phyloP scores from a whole-genome alignment of 2,113 vertebrate species.

The Pollimyrus isidori region DNA sequence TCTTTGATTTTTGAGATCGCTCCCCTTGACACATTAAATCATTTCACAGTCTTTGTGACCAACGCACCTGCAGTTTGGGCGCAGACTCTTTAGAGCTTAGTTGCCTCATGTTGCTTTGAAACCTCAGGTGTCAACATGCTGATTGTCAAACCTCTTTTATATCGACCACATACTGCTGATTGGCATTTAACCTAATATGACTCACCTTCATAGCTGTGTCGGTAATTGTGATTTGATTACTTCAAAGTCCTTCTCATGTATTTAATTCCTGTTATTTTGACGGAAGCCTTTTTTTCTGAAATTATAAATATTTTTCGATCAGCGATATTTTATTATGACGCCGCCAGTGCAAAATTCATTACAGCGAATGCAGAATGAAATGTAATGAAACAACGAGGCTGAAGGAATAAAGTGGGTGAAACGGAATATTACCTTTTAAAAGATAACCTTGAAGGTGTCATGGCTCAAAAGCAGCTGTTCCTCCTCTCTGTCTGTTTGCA shows the following conservation, averaged over 20 bases:
- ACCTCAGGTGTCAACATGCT: not conserved
- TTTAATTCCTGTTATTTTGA: not conserved
- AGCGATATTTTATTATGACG: not conserved
- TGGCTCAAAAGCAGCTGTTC: not conserved
- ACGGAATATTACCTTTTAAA: not conserved
- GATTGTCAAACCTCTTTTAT: not conserved
- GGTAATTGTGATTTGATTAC: constrained; percentile 3
- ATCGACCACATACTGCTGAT: not conserved
- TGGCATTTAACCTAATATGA: not conserved
- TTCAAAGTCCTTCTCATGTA: constrained; percentile 1
- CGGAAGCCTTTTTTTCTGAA: not conserved
- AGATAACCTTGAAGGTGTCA: not conserved
- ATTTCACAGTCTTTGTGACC: not conserved
- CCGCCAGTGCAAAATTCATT: not conserved
- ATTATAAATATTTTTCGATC: not conserved
- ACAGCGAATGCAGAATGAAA: not conserved
- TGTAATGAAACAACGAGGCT: not conserved
- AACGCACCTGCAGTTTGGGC: not conserved
- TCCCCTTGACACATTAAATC: not conserved
- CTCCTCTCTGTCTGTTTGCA: not conserved
- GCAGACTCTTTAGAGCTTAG: not conserved
- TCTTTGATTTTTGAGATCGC: not conserved
- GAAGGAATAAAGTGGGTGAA: not conserved
- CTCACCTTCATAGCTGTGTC: not conserved
- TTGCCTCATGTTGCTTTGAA: not conserved